Evolutionary conservation across 2,113 vertebrate genomes (phyloP).

Genomic region (Engraulis encrasicolus): DNA sequence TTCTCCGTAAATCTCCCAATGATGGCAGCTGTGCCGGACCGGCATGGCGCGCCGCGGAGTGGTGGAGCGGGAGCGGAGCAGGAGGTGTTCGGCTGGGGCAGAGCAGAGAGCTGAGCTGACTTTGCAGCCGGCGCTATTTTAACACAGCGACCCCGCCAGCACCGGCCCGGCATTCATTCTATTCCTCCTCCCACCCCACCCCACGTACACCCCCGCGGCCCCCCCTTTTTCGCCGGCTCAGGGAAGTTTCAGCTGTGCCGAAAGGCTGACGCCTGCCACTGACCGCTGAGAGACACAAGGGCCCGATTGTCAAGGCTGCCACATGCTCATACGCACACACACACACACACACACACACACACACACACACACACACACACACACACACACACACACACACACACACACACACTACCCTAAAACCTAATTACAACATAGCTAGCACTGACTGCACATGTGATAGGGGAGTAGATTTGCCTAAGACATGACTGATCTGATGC

Average conservation of each 20-base stretch:
- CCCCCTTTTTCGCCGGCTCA: slow-evolving; percentile 37
- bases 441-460: not conserved
- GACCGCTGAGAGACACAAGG: slow-evolving; percentile 54
- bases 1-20: slow-evolving; percentile 34
- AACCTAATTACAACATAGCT: slow-evolving; percentile 30
- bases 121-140: slow-evolving; percentile 66
- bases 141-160: slow-evolving; percentile 19
- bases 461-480: not conserved
- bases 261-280: slow-evolving; percentile 36
- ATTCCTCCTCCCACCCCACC: no score
- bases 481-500: not conserved
- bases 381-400: slow-evolving; percentile 21
- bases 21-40: slow-evolving; percentile 43
- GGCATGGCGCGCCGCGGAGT: no score
- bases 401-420: slow-evolving; percentile 4
- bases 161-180: no score
- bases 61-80: not conserved
- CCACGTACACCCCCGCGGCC: slow-evolving; percentile 63
- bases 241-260: slow-evolving; percentile 68
- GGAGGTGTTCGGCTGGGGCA: not conserved
- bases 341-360: slow-evolving; percentile 23
- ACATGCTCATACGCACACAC: slow-evolving; percentile 39
- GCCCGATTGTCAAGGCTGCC: slow-evolving; percentile 60
- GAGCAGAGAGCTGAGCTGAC: slow-evolving; percentile 64
- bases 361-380: slow-evolving; percentile 13